phyloP scores from a whole-genome alignment of 2,888 invertebrate species.

The Campoplex nolae region DNA sequence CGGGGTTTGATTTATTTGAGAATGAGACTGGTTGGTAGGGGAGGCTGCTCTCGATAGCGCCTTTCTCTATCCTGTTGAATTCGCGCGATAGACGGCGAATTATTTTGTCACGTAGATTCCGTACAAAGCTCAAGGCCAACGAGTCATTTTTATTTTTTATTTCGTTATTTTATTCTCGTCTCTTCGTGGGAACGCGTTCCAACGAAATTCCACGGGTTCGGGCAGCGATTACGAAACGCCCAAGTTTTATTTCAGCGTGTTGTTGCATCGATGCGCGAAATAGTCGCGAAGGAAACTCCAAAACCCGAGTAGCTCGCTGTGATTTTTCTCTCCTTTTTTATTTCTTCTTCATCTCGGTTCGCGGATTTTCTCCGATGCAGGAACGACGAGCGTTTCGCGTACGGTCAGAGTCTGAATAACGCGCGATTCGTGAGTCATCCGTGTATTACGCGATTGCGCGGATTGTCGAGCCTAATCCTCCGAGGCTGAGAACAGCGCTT shows the following conservation, averaged over 20 bases:
- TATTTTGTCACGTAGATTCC: slow-evolving; percentile 3
- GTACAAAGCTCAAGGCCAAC: slow-evolving; percentile 75
- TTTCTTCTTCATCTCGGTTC: neutral
- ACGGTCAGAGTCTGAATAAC: slow-evolving; percentile 4
- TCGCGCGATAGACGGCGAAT: neutral
- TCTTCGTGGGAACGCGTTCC: slow-evolving; percentile 75
- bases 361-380: neutral
- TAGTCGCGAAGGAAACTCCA: neutral
- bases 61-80: neutral
- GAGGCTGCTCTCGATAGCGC: neutral
- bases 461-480: neutral
- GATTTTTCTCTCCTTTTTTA: too few species aligned
- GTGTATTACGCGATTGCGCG: neutral
- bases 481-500: neutral
- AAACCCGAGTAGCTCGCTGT: neutral
- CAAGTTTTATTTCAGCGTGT: neutral
- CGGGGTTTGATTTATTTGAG: neutral
- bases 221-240: neutral
- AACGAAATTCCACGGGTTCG: neutral
- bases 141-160: slow-evolving; percentile 53
- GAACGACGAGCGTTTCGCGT: neutral
- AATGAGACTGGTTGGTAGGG: neutral
- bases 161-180: neutral
- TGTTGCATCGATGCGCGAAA: neutral
- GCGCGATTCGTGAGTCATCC: neutral